These are phyloP conservation scores for Brachyhypopomus occidentalis DNA, from an alignment of 2,113 vertebrate genomes.

Conservation along the genomic window DNA sequence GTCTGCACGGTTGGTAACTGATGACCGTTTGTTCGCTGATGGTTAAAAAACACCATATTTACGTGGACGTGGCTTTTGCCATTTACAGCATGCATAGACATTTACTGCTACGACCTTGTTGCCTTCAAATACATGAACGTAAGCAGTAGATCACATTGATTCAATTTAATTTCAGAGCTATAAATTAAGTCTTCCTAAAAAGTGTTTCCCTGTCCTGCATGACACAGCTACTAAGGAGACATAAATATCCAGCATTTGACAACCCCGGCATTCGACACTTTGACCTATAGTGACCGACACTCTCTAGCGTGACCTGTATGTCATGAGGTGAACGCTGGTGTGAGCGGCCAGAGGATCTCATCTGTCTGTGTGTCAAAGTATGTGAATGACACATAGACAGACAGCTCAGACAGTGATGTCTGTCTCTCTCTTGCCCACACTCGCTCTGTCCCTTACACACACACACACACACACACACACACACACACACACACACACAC, in stretches of 20 bases:
- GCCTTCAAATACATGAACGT: not conserved
- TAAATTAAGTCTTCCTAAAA: no score
- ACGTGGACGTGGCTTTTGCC: no score
- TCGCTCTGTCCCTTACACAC: no score
- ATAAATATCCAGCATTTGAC: slow-evolving; percentile 26
- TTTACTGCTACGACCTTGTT: no score
- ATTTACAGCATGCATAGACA: no score
- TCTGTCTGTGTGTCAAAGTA: not conserved
- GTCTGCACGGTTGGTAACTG: no score
- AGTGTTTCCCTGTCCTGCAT: not conserved
- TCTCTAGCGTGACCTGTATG: slow-evolving; percentile 27
- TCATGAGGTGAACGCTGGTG: slow-evolving; percentile 18
- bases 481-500: not conserved
- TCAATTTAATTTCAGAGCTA: no score
- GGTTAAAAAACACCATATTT: no score
- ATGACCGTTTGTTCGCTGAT: no score
- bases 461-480: not conserved
- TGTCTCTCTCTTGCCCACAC: no score
- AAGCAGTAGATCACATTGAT: not conserved
- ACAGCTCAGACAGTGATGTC: no score
- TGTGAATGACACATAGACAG: not conserved
- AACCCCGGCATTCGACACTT: slow-evolving; percentile 24
- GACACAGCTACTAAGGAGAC: not conserved
- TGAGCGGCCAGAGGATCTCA: not conserved
- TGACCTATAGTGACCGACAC: not conserved